Evolutionary conservation across 1,140 invertebrate genomes (phyloP).

Genomic region (Sminthurides bifidus): DNA sequence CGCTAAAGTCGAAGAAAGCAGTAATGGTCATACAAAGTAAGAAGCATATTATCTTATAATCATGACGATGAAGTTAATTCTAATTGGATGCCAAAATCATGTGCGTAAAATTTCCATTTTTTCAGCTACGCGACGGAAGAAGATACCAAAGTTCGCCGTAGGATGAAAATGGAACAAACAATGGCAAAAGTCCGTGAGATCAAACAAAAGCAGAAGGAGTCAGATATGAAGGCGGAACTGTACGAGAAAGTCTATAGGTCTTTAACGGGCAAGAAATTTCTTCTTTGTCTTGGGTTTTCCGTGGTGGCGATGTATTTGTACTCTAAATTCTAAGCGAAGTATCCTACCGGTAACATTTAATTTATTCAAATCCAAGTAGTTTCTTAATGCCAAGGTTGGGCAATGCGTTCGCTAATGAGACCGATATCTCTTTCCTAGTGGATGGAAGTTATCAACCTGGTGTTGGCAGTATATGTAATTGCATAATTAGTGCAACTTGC

Average conservation of each 20-base stretch:
- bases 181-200: slow-evolving; percentile 33
- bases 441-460: too few relatives aligned
- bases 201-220: slow-evolving; percentile 31
- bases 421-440: too few relatives aligned
- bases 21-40: neutral
- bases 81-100: neutral
- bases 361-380: too few relatives aligned
- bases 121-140: neutral
- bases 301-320: slow-evolving; percentile 21
- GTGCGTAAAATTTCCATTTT: neutral
- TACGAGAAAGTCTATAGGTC: slow-evolving; percentile 33
- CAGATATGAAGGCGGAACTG: slow-evolving; percentile 29
- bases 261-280: slow-evolving; percentile 27
- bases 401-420: too few relatives aligned
- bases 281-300: slow-evolving; percentile 17
- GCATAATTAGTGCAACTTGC: too few relatives aligned
- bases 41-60: neutral
- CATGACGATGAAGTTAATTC: neutral
- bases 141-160: slow-evolving; percentile 1
- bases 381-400: too few relatives aligned
- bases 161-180: slow-evolving; percentile 26
- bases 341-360: too few relatives aligned
- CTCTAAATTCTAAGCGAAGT: slow-evolving; percentile 10
- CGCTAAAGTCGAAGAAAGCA: neutral
- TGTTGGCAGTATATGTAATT: too few relatives aligned